These are phyloP conservation scores for Acleris emargana DNA, from an alignment of 2,888 invertebrate species.

Conservation along the genomic window DNA sequence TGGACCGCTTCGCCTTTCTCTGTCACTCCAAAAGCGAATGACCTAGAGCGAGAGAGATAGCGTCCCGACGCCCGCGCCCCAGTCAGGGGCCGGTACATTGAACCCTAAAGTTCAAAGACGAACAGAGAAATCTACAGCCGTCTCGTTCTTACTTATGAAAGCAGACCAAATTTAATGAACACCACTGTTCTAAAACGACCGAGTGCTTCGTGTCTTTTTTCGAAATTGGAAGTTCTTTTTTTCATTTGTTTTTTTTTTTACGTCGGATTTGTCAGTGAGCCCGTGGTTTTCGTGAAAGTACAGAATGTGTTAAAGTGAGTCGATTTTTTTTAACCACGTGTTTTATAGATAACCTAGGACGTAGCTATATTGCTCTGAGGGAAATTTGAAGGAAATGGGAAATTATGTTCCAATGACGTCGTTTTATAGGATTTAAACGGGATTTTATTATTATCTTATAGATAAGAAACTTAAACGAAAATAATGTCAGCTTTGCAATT, in stretches of 20 bases:
- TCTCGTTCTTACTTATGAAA: conserved; percentile 55
- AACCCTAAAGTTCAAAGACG: conserved; percentile 56
- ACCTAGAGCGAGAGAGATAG: conserved; percentile 53
- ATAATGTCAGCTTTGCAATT: no score
- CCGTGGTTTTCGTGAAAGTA: conserved; percentile 18
- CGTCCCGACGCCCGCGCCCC: conserved; percentile 70
- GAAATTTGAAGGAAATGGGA: not conserved
- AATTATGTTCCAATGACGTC: no score
- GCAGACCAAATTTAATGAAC: conserved; percentile 28
- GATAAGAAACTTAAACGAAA: no score
- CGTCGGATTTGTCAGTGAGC: conserved; percentile 9
- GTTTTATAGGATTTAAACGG: no score
- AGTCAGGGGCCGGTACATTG: conserved; percentile 76
- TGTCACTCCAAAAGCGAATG: conserved; percentile 45
- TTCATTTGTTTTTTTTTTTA: conserved; percentile 9
- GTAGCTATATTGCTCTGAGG: not conserved
- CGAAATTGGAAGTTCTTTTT: conserved; percentile 28
- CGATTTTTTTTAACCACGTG: conserved; percentile 24
- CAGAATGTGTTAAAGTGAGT: not conserved
- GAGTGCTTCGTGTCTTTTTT: conserved; percentile 26
- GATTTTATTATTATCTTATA: no score
- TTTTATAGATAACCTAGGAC: conserved; percentile 21
- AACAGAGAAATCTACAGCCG: conserved; percentile 52
- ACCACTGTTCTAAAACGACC: conserved; percentile 23
- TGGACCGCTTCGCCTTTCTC: conserved; percentile 60